A percentile compares a stretch with the other conserved stretches of the same genome.
phyloP scores from a whole-genome alignment of 2,888 invertebrate genomes.

The Ariolimax columbianus region DNA sequence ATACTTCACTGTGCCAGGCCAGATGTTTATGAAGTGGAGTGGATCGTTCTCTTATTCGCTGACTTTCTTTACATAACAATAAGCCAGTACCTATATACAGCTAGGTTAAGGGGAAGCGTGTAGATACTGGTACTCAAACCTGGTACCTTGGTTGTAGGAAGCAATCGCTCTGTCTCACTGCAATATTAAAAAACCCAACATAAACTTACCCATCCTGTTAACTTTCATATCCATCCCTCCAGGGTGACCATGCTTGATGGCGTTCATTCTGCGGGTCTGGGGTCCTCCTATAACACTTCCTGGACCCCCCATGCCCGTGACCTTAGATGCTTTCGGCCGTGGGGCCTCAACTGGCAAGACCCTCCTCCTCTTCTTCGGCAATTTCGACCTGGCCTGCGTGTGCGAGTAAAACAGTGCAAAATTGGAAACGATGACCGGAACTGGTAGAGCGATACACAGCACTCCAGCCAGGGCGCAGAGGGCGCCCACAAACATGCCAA shows the following conservation, averaged over 20 bases:
- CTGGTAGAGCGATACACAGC: constrained; percentile 95
- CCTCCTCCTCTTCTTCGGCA: constrained; percentile 92
- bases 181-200: no score
- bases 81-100: no score
- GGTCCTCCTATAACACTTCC: constrained; percentile 66
- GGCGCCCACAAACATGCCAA: constrained; percentile 97
- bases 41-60: no score
- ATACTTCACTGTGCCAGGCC: no score
- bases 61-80: no score
- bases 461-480: constrained; percentile 94
- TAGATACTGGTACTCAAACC: no score
- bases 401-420: constrained; percentile 98
- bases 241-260: constrained; percentile 90
- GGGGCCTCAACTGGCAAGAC: constrained; percentile 89
- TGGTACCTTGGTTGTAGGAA: no score
- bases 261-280: constrained; percentile 87
- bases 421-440: constrained; percentile 90
- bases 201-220: constrained; percentile 53
- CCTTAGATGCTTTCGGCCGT: constrained; percentile 68
- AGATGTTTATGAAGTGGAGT: no score
- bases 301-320: constrained; percentile 78
- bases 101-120: no score
- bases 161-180: no score
- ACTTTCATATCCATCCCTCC: constrained; percentile 78
- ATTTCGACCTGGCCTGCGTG: constrained; percentile 96